phyloP scores from a whole-genome alignment of 2,113 vertebrate species.

The Cottus gobio region DNA sequence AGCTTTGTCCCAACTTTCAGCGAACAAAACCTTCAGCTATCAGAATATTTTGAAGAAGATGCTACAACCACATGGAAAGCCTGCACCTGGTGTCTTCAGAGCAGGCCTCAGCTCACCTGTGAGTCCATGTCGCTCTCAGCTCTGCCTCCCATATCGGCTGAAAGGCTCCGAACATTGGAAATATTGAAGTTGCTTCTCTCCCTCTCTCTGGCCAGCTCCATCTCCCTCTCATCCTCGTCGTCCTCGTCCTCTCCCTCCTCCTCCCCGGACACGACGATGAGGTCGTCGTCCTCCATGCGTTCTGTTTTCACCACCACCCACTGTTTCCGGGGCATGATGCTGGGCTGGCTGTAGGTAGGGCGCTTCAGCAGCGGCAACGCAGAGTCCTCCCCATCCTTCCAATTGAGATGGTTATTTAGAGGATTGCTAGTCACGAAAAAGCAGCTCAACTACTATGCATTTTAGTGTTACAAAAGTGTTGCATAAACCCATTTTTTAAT shows the following conservation, averaged over 20 bases:
- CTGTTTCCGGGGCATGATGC: slow-evolving; percentile 89
- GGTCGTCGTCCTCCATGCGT: slow-evolving; percentile 87
- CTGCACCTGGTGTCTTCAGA: background rate
- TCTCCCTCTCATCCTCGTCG: slow-evolving; percentile 81
- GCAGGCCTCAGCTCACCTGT: slow-evolving; percentile 68
- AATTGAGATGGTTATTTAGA: background rate
- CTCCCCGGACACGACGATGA: slow-evolving; percentile 90
- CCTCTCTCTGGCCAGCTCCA: slow-evolving; percentile 73
- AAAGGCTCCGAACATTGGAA: slow-evolving; percentile 89
- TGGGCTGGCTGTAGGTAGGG: slow-evolving; percentile 84
- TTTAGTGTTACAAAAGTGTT: too few species aligned
- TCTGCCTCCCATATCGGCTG: slow-evolving; percentile 72
- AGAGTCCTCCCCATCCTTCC: slow-evolving; percentile 70
- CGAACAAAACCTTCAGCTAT: background rate
- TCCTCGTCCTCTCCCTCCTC: slow-evolving; percentile 89
- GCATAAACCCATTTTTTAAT: background rate
- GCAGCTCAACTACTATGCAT: background rate
- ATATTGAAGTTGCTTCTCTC: slow-evolving; percentile 84
- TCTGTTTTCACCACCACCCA: slow-evolving; percentile 93
- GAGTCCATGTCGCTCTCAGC: slow-evolving; percentile 74
- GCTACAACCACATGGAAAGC: background rate
- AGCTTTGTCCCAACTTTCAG: background rate
- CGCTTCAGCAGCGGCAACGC: slow-evolving; percentile 69
- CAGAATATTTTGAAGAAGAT: background rate
- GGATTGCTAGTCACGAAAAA: background rate